These are phyloP conservation scores for Pygocentrus nattereri DNA, from an alignment of 2,797 vertebrate species.

Conservation along the genomic window DNA sequence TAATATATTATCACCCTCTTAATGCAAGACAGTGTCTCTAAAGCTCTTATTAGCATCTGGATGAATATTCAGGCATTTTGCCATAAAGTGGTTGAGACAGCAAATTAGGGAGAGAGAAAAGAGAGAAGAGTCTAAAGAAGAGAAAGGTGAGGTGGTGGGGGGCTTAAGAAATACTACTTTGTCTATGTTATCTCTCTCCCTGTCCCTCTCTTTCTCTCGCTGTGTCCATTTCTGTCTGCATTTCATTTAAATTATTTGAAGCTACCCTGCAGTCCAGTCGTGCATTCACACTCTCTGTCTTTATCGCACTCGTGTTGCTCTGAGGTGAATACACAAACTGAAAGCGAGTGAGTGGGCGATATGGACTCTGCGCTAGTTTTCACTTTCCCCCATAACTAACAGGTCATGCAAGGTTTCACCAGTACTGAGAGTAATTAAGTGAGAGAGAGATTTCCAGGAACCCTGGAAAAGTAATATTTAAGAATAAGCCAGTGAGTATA, in stretches of 20 bases:
- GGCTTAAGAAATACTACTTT: background rate
- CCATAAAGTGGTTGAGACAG: background rate
- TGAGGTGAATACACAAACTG: background rate
- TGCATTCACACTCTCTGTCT: background rate
- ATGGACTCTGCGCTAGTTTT: background rate
- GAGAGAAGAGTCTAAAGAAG: background rate
- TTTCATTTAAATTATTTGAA: constrained; percentile 29
- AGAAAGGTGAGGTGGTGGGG: background rate
- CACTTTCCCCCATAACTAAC: constrained; percentile 25
- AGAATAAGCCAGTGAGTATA: background rate
- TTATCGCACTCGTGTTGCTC: constrained; percentile 14
- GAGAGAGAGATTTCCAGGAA: background rate
- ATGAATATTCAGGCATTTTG: constrained; percentile 29
- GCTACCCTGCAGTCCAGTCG: background rate
- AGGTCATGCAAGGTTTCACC: background rate
- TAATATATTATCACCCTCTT: constrained; percentile 32
- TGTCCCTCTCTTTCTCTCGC: background rate
- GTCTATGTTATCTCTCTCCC: constrained; percentile 21
- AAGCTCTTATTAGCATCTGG: constrained; percentile 44
- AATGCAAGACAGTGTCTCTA: constrained; percentile 33
- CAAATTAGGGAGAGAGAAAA: background rate
- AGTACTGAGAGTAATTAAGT: background rate
- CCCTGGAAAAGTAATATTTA: background rate
- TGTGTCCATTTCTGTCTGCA: background rate
- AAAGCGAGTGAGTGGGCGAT: background rate